These are phyloP conservation scores for Lepus americanus DNA, from an alignment of 2,113 vertebrate genomes.

Conservation along the genomic window DNA sequence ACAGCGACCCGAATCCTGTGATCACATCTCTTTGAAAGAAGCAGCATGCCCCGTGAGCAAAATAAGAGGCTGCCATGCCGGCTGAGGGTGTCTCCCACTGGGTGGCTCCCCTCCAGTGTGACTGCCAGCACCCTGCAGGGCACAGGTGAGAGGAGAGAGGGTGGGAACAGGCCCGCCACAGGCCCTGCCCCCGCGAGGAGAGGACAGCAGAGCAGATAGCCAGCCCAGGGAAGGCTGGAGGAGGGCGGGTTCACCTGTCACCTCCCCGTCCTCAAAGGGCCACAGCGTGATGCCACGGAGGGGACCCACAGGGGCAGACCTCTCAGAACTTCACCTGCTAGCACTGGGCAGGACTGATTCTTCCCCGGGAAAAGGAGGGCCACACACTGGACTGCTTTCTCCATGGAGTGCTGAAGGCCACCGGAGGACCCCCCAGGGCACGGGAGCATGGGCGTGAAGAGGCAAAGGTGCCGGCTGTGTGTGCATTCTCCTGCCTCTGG, in stretches of 20 bases:
- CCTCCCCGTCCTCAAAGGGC: too few relatives aligned
- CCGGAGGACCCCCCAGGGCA: background rate
- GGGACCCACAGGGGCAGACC: too few relatives aligned
- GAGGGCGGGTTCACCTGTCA: too few relatives aligned
- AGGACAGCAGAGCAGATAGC: background rate
- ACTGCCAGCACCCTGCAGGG: background rate
- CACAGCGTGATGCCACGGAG: background rate
- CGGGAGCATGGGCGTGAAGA: background rate
- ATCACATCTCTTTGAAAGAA: background rate
- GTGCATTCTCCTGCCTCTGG: background rate
- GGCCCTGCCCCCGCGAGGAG: background rate
- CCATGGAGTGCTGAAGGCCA: too few relatives aligned
- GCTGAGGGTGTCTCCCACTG: too few relatives aligned
- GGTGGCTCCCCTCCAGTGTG: background rate
- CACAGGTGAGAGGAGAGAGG: background rate
- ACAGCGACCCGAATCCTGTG: background rate
- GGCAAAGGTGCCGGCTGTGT: too few relatives aligned
- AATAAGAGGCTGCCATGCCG: background rate
- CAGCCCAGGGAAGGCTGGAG: accelerated
- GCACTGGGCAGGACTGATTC: background rate
- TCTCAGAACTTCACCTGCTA: background rate
- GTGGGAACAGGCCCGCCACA: background rate
- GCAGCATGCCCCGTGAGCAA: background rate
- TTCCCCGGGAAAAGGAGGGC: background rate
- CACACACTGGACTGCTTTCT: background rate